A percentile compares a stretch with the other conserved stretches of the same genome.
These are phyloP conservation scores for Scomber colias DNA, from an alignment of 2,113 vertebrate genomes.

Conservation along the genomic window DNA sequence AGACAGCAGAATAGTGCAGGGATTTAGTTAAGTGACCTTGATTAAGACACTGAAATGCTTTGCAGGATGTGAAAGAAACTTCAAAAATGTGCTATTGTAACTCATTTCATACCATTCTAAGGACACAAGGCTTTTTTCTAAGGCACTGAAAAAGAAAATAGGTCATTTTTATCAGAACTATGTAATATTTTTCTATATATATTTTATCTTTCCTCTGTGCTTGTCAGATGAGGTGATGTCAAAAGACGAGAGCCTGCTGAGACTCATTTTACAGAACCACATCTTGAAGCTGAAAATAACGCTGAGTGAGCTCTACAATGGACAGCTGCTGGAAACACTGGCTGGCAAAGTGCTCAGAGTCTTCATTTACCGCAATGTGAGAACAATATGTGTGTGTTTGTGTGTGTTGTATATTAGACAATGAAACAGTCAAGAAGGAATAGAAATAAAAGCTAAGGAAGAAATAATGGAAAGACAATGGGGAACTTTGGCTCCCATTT, in stretches of 20 bases:
- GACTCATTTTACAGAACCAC: conserved; percentile 91
- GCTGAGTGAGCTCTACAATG: conserved; percentile 93
- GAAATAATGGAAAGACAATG: conserved; percentile 1
- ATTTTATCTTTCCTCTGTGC: background rate
- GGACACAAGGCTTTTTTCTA: background rate
- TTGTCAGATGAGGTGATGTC: conserved; percentile 88
- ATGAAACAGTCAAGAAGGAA: background rate
- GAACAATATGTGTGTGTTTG: conserved; percentile 60
- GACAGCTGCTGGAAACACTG: conserved; percentile 92
- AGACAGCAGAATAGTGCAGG: background rate
- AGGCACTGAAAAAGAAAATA: background rate
- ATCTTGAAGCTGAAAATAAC: conserved; percentile 93
- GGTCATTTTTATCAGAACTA: background rate
- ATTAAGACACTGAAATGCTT: background rate
- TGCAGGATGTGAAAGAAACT: background rate
- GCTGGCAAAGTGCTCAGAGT: conserved; percentile 92
- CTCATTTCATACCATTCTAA: background rate
- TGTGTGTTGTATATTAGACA: conserved; percentile 19
- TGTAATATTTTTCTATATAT: no score
- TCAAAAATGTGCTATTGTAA: background rate
- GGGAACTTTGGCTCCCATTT: background rate
- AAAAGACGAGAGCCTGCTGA: conserved; percentile 89
- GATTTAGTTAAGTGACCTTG: background rate
- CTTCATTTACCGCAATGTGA: conserved; percentile 97
- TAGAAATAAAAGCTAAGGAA: background rate